A percentile compares a stretch with the other conserved stretches of the same genome.
Evolutionary conservation across 2,113 vertebrate species (phyloP).

Genomic region (Nibea albiflora): DNA sequence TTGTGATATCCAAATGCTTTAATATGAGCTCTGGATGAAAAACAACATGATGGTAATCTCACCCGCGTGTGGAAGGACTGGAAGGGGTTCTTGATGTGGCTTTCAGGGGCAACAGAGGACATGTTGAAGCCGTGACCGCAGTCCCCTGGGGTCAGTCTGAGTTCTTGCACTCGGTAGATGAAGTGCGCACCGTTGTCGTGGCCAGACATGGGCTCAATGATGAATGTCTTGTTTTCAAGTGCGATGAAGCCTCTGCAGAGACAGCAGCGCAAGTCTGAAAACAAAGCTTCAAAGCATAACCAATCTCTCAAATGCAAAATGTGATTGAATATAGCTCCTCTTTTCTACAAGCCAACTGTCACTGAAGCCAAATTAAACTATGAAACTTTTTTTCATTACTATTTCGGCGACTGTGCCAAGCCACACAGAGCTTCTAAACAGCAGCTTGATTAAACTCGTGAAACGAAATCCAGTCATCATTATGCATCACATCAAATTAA

Average conservation of each 20-base stretch:
- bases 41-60: conserved; percentile 68
- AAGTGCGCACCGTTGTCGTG: conserved; percentile 80
- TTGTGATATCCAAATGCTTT: neutral
- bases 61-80: conserved; percentile 85
- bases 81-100: conserved; percentile 64
- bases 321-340: conserved; percentile 30
- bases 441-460: neutral
- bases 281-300: conserved; percentile 50
- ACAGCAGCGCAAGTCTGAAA: conserved; percentile 54
- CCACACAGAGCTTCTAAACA: neutral
- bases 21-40: conserved; percentile 19
- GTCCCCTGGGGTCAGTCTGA: conserved; percentile 83
- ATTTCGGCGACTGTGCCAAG: neutral
- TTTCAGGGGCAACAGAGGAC: conserved; percentile 65
- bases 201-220: conserved; percentile 88
- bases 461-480: neutral
- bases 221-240: conserved; percentile 88
- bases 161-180: conserved; percentile 86
- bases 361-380: conserved; percentile 2
- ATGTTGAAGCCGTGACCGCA: conserved; percentile 89
- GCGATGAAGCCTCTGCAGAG: conserved; percentile 91
- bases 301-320: conserved; percentile 30
- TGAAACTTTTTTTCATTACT: neutral
- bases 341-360: conserved; percentile 1
- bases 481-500: conserved; percentile 3